These are phyloP conservation scores for Psilopogon haemacephalus DNA, from an alignment of 2,113 vertebrate genomes.

Conservation along the genomic window DNA sequence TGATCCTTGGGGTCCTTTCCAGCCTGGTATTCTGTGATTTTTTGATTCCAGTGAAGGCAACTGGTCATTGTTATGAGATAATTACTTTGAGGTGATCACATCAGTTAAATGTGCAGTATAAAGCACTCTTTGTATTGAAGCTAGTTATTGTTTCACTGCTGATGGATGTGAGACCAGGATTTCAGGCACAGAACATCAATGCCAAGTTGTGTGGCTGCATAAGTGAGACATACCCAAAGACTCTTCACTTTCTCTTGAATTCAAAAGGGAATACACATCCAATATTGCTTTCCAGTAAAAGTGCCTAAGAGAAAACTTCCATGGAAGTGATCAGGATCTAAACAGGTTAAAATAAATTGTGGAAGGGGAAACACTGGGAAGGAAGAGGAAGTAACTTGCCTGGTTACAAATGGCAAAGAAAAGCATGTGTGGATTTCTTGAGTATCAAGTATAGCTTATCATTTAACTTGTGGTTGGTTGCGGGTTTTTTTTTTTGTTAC, in stretches of 20 bases:
- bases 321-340: not conserved
- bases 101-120: no score
- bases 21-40: no score
- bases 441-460: not conserved
- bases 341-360: conserved; percentile 32
- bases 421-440: not conserved
- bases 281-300: not conserved
- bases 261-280: not conserved
- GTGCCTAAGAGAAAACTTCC: not conserved
- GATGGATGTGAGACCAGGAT: no score
- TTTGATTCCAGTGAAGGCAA: no score
- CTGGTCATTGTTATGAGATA: no score
- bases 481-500: not conserved
- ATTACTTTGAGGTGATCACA: no score
- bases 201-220: no score
- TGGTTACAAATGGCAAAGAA: not conserved
- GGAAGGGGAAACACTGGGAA: not conserved
- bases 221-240: not conserved
- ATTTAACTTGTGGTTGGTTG: conserved; percentile 10
- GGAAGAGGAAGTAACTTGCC: not conserved
- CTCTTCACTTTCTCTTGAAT: not conserved
- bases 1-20: no score
- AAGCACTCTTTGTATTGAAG: no score
- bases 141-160: no score
- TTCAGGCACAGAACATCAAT: no score